Base-by-base conservation (phyloP, 2,888 invertebrate species). In the Cantharis flavilabris region DNA sequence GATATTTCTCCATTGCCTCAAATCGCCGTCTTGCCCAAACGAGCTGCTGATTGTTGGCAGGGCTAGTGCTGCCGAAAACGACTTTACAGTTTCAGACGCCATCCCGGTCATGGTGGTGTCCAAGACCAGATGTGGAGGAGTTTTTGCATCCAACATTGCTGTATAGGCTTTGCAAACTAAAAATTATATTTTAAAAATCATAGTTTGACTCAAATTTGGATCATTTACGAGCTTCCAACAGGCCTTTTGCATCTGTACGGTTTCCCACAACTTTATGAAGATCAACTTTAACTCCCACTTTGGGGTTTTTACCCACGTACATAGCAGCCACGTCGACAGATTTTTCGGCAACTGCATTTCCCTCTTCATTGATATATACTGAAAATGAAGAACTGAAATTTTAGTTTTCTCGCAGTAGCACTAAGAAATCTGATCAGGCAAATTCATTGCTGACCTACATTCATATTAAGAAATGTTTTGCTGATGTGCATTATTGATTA, bases 11-110 rank as follows among this genome's bases (percentile, higher is more conserved):
- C 97, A 97, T 85, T 95, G 94, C 71, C 95, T 87, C 69, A 97
- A 88, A 88, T 97, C 97, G 0, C 95, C 96, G 64, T 92, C 92
- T 86, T 96, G 95, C 0, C 97, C 97, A 85, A 94, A 97, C 9
- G 96, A 96, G 0, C 94, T 94, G 76, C 95, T 94, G 69, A 97
- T 91, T 1, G 97, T 97, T 0, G 97, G 97, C 81, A 97, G 85
- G 0, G 92, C 94, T 75, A 97, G 87, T 1, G 95, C 94, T 16
- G 94, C 92, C 3, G 95, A 94, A 86, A 97, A 94, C 0, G 95
- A 94, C 87, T 96, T 96, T 3, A 96, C 94, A 0, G 95, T 94
- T 89, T 97, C 97, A 0, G 96, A 95, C 14, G 94, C 93, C 33
- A 94, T 90, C 3, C 96, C 96, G 4, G 93, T 92, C 89, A 93